These are phyloP conservation scores for Cacatua alba DNA, from an alignment of 2,113 vertebrate genomes.

Conservation along the genomic window DNA sequence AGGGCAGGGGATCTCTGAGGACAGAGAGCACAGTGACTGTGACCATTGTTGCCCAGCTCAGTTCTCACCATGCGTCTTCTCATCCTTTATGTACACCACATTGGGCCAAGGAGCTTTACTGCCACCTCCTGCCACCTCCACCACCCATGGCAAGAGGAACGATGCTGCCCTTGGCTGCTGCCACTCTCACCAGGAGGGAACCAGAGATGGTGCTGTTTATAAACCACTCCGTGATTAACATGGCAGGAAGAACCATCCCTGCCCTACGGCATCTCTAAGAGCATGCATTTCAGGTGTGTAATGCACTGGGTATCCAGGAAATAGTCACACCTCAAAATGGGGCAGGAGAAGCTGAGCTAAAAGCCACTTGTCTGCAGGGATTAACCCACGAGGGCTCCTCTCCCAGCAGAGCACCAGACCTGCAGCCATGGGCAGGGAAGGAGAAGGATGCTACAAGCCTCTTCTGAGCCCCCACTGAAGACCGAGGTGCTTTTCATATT, in stretches of 20 bases:
- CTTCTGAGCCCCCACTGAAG: not conserved
- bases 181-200: not conserved
- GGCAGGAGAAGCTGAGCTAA: not conserved
- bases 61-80: fast-evolving
- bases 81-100: fast-evolving
- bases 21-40: not conserved
- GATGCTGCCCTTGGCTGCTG: not conserved
- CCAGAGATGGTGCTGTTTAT: not conserved
- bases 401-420: not conserved
- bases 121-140: not conserved
- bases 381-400: not conserved
- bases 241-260: not conserved
- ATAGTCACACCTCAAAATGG: not conserved
- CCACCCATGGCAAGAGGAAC: fast-evolving
- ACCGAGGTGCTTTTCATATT: slow-evolving; percentile 45
- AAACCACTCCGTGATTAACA: not conserved
- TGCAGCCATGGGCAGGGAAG: not conserved
- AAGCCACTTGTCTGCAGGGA: not conserved
- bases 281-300: not conserved
- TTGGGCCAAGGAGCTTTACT: not conserved
- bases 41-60: fast-evolving
- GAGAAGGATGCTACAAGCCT: not conserved
- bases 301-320: not conserved
- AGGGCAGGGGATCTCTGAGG: not conserved
- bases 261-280: not conserved